phyloP scores from a whole-genome alignment of 2,888 invertebrate species.

The Dendrolimus houi region DNA sequence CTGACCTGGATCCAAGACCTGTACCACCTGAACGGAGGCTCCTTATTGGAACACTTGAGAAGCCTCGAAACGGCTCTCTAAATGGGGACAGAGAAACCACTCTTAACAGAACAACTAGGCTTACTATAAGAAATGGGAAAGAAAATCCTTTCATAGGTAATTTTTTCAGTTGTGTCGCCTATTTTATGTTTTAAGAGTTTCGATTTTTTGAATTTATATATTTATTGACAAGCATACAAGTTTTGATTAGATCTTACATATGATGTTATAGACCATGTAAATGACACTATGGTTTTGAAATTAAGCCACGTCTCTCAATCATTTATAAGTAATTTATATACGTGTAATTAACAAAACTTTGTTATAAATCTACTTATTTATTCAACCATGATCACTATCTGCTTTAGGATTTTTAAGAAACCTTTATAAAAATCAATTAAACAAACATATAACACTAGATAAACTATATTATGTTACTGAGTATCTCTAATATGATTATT shows the following conservation, averaged over 20 bases:
- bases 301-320: too few relatives aligned
- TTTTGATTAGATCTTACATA: too few relatives aligned
- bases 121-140: conserved; percentile 65
- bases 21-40: conserved; percentile 60
- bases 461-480: too few relatives aligned
- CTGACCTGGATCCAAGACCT: conserved; percentile 49
- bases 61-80: conserved; percentile 58
- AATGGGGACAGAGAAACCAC: conserved; percentile 65
- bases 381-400: neutral
- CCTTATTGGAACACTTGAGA: conserved; percentile 62
- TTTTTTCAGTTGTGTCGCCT: conserved; percentile 5
- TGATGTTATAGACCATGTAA: too few relatives aligned
- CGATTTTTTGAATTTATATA: too few relatives aligned
- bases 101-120: conserved; percentile 50
- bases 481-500: too few relatives aligned
- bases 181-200: neutral
- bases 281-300: too few relatives aligned
- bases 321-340: too few relatives aligned
- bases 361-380: neutral
- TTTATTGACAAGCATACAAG: too few relatives aligned
- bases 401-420: neutral
- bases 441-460: neutral
- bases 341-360: too few relatives aligned
- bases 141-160: conserved; percentile 67
- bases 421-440: neutral